Conservation (phyloP, 2,888 invertebrate species). For the Caenorhabditis zanzibari region DNA sequence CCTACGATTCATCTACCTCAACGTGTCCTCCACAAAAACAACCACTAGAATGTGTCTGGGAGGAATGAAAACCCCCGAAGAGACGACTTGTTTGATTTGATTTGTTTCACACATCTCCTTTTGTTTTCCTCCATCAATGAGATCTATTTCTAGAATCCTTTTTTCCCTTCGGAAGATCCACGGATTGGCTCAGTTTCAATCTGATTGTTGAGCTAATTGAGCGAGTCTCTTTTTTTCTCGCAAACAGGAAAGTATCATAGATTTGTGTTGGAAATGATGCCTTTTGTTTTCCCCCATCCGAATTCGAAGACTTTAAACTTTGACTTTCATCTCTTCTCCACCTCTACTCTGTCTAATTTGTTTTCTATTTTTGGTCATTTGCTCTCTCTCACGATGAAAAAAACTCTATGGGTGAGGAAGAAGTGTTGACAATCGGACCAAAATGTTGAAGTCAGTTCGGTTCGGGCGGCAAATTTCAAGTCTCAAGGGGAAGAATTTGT, state of each 20-base stretch:
- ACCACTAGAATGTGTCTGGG: constrained; percentile 27
- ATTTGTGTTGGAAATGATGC: constrained; percentile 27
- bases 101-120: constrained; percentile 58
- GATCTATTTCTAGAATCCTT: background rate
- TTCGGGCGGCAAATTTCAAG: constrained; percentile 15
- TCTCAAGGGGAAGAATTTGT: constrained; percentile 30
- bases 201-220: constrained; percentile 56
- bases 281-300: constrained; percentile 10
- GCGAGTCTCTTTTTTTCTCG: constrained; percentile 15
- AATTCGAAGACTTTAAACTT: constrained; percentile 15
- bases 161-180: background rate
- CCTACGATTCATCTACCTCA: constrained; percentile 41
- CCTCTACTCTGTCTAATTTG: constrained; percentile 35
- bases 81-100: constrained; percentile 50
- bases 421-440: constrained; percentile 34
- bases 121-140: too few species aligned
- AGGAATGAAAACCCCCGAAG: background rate
- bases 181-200: constrained; percentile 32
- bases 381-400: constrained; percentile 1
- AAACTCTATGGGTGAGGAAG: background rate
- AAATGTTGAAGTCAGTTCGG: constrained; percentile 18
- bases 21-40: constrained; percentile 33
- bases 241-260: constrained; percentile 10
- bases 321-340: constrained; percentile 28
- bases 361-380: constrained; percentile 21